Conservation (phyloP, 2,113 vertebrate species). For the Pagrus major region DNA sequence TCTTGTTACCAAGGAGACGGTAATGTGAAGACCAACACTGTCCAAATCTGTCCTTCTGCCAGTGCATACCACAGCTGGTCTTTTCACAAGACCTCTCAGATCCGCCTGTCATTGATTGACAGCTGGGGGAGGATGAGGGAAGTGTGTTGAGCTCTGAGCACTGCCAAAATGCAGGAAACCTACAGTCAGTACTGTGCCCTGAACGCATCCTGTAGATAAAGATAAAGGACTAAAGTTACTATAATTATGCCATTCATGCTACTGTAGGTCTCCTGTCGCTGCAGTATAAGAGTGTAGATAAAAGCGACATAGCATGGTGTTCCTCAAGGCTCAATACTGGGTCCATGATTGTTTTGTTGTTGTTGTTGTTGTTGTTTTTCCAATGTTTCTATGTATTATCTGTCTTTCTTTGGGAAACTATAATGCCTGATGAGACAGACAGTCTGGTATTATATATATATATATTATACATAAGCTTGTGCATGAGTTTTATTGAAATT, state of each 20-base stretch:
- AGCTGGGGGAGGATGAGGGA: background rate
- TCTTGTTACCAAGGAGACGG: slow-evolving; percentile 11
- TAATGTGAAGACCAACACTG: background rate
- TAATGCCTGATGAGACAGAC: background rate
- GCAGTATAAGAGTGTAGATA: background rate
- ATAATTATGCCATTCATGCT: too few relatives aligned
- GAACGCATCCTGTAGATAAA: background rate
- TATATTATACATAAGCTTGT: background rate
- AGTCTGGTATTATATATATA: background rate
- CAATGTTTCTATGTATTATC: background rate
- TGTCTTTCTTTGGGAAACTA: background rate
- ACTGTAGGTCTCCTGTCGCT: background rate
- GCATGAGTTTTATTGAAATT: background rate
- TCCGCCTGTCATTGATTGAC: background rate
- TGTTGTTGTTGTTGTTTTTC: background rate
- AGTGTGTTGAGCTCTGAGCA: too few relatives aligned
- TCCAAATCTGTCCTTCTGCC: slow-evolving; percentile 1
- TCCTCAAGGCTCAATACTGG: slow-evolving; percentile 12
- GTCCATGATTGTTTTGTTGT: background rate
- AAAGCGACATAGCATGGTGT: background rate
- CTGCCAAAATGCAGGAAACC: background rate
- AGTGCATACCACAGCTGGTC: slow-evolving; percentile 22
- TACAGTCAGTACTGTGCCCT: background rate
- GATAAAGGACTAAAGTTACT: background rate
- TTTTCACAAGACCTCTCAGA: background rate